These are phyloP conservation scores for Cheirogaleus major DNA, from an alignment of 2,797 vertebrate genomes.

Conservation along the genomic window DNA sequence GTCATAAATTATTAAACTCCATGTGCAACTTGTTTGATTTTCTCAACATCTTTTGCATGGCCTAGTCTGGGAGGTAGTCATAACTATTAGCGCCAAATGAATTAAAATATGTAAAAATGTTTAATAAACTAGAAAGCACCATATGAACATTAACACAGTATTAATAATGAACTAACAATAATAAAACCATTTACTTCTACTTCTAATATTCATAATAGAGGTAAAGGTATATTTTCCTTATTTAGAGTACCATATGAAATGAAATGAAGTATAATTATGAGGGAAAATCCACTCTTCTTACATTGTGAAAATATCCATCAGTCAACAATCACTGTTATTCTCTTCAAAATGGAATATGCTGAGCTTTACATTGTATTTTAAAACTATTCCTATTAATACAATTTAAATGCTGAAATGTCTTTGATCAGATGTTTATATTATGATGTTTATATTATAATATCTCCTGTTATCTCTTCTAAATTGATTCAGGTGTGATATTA, in stretches of 20 bases:
- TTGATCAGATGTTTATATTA: constrained; percentile 43
- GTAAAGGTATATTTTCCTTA: not conserved
- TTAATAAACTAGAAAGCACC: not conserved
- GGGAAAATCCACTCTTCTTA: not conserved
- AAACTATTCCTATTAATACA: constrained; percentile 34
- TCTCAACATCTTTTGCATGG: not conserved
- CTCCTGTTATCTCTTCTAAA: not conserved
- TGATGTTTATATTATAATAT: not conserved
- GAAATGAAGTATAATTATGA: not conserved
- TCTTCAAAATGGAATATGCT: not conserved
- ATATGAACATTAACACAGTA: not conserved
- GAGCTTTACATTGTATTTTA: not conserved
- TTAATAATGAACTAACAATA: not conserved
- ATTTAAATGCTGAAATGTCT: constrained; percentile 47
- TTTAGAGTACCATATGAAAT: not conserved
- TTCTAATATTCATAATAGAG: constrained; percentile 20
- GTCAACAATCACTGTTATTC: not conserved
- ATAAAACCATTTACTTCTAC: not conserved
- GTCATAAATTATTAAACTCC: not conserved
- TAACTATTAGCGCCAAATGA: not conserved
- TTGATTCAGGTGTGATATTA: not conserved
- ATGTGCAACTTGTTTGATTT: not conserved
- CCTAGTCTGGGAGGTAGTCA: not conserved
- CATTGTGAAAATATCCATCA: not conserved
- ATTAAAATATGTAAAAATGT: constrained; percentile 6